These are phyloP conservation scores for Sphenodon punctatus DNA, from an alignment of 2,797 vertebrate species.

Conservation along the genomic window DNA sequence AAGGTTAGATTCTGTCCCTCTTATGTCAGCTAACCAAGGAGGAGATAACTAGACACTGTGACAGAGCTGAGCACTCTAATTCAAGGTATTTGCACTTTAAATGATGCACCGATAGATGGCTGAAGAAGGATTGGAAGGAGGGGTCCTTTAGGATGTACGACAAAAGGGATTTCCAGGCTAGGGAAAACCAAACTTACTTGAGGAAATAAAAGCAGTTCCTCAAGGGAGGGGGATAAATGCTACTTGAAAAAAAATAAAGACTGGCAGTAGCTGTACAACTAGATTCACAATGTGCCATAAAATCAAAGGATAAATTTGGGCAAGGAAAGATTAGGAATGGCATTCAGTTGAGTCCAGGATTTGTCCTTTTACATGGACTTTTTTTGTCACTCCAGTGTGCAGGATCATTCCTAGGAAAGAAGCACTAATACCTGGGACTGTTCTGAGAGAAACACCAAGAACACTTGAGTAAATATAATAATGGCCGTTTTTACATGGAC, in stretches of 20 bases:
- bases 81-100: background rate
- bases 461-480: background rate
- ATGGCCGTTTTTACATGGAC: too few species aligned
- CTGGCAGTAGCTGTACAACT: background rate
- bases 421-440: background rate
- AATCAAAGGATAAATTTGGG: background rate
- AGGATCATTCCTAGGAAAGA: background rate
- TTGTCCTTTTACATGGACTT: too few species aligned
- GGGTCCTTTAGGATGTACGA: background rate
- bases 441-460: background rate
- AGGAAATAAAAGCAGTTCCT: background rate
- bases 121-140: background rate
- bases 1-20: too few species aligned
- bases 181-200: background rate
- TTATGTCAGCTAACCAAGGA: too few species aligned
- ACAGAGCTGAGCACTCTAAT: background rate
- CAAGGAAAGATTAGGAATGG: background rate
- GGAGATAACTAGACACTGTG: background rate
- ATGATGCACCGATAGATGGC: background rate
- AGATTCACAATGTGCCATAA: background rate
- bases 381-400: background rate
- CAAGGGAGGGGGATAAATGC: background rate
- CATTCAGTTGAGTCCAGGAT: background rate
- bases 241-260: background rate
- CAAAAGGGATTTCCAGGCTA: background rate